phyloP scores from a whole-genome alignment of 1,140 invertebrate species.

The Parasteatoda tepidariorum region DNA sequence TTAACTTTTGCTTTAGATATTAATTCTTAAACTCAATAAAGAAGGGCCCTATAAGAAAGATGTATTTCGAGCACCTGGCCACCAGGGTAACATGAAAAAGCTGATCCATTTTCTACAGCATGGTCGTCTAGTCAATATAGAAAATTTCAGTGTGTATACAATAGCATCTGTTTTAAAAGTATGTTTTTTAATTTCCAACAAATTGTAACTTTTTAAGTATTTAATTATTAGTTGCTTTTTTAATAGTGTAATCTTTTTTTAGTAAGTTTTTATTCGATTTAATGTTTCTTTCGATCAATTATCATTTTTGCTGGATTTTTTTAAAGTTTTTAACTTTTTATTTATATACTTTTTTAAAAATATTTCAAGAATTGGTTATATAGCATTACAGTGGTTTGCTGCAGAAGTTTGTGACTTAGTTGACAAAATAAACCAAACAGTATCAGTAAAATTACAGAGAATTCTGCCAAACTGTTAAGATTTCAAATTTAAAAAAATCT shows the following conservation, averaged over 20 bases:
- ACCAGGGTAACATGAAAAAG: conserved; percentile 95
- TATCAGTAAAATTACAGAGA: too few relatives aligned
- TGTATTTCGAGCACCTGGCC: conserved; percentile 93
- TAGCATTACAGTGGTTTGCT: too few relatives aligned
- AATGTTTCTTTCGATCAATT: too few relatives aligned
- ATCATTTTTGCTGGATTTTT: too few relatives aligned
- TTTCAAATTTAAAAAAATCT: too few relatives aligned
- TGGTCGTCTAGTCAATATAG: conserved; percentile 95
- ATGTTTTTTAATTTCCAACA: conserved; percentile 25
- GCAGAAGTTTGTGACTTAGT: too few relatives aligned
- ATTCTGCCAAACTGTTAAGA: too few relatives aligned
- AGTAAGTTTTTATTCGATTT: neutral
- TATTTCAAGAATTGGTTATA: too few relatives aligned
- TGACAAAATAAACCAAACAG: too few relatives aligned
- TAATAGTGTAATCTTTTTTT: neutral
- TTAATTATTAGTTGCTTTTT: neutral
- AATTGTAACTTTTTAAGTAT: neutral
- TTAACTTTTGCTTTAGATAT: conserved; percentile 73
- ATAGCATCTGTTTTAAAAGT: conserved; percentile 96
- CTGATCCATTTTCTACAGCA: conserved; percentile 94
- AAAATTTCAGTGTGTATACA: conserved; percentile 97
- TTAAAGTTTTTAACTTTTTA: too few relatives aligned
- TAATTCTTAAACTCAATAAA: conserved; percentile 94
- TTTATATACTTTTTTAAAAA: too few relatives aligned
- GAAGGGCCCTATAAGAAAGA: conserved; percentile 92